These are phyloP conservation scores for Conus canariensis DNA, from an alignment of 2,888 invertebrate species.

Conservation along the genomic window DNA sequence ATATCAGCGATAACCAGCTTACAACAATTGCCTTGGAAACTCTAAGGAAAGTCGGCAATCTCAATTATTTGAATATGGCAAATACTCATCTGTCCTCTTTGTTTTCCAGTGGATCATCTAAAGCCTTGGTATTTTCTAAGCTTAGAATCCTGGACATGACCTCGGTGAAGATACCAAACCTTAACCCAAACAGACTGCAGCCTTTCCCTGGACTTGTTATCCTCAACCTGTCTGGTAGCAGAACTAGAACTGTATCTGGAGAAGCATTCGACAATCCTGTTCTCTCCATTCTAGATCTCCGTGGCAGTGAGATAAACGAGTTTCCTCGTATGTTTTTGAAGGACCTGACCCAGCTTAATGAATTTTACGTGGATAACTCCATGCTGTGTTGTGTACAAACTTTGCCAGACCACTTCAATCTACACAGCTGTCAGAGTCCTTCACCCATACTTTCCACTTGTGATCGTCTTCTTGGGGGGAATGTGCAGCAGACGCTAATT, in stretches of 20 bases:
- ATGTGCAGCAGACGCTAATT: not conserved
- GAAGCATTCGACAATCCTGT: no score
- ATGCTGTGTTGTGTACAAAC: not conserved
- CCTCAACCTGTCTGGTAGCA: not conserved
- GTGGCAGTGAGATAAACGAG: not conserved
- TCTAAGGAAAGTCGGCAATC: not conserved
- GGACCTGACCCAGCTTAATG: not conserved
- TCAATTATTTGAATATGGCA: not conserved
- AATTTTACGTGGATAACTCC: not conserved
- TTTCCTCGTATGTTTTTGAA: not conserved
- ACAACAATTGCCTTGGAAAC: not conserved
- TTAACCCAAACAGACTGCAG: not conserved
- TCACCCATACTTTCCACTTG: not conserved
- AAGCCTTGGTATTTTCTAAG: no score
- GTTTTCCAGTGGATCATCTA: not conserved
- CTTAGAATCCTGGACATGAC: not conserved
- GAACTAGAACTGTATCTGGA: not conserved
- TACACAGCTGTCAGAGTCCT: not conserved
- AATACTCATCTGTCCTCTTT: not conserved
- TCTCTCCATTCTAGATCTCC: not conserved
- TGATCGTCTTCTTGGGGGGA: not conserved
- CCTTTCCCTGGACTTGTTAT: not conserved
- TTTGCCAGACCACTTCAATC: not conserved
- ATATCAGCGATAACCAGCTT: not conserved
- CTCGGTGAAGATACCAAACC: not conserved